phyloP scores from a whole-genome alignment of 2,113 vertebrate genomes.

The Onychorhynchus coronatus region DNA sequence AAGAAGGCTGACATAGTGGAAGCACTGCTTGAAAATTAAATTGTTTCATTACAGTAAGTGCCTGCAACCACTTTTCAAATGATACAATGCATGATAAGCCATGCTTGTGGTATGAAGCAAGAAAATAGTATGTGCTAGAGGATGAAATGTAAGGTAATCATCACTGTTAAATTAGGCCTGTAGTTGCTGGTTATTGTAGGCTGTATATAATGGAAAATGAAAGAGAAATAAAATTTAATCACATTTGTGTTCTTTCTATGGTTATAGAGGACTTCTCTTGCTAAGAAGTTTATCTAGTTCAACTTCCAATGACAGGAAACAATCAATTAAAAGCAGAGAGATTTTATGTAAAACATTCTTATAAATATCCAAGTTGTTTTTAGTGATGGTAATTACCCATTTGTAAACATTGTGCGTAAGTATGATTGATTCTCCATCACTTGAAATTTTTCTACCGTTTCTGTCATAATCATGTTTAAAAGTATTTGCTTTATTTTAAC shows the following conservation, averaged over 20 bases:
- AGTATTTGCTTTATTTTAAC: neutral
- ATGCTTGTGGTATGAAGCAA: neutral
- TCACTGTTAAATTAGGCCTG: neutral
- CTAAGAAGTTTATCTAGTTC: neutral
- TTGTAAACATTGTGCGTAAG: neutral
- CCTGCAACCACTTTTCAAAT: neutral
- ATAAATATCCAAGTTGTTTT: neutral
- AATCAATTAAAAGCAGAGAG: neutral
- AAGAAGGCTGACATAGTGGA: neutral
- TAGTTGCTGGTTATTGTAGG: neutral
- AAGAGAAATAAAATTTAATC: neutral
- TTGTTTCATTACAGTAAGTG: neutral
- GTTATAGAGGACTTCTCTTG: neutral
- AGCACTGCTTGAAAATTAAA: neutral
- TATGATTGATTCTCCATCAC: neutral
- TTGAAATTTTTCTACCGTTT: neutral
- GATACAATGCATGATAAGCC: neutral
- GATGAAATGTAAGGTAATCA: neutral
- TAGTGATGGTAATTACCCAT: neutral
- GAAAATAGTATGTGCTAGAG: neutral
- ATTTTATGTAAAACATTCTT: neutral
- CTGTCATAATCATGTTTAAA: neutral
- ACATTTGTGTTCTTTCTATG: neutral
- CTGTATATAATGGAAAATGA: neutral
- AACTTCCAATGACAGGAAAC: neutral